A percentile compares a stretch with the other conserved stretches of the same genome.
Conservation (phyloP, 2,113 vertebrate species). For the Cavia aperea region DNA sequence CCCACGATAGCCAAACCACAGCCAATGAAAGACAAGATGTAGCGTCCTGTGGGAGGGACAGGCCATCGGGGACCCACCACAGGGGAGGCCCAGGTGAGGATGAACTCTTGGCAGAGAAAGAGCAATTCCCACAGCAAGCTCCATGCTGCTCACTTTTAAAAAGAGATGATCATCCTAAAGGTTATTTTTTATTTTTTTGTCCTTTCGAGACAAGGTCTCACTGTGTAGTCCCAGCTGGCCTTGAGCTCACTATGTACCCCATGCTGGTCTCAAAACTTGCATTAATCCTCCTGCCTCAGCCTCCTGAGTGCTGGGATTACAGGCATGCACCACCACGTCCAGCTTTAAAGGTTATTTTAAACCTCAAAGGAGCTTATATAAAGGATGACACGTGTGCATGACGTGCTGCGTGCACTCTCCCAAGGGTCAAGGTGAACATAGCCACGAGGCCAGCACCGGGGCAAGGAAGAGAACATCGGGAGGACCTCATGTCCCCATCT, state of each 20-base stretch:
- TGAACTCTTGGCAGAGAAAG: too few species aligned
- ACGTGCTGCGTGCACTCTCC: not conserved
- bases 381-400: not conserved
- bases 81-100: not conserved
- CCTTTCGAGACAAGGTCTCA: not conserved
- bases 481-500: not conserved
- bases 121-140: not conserved
- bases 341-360: not conserved
- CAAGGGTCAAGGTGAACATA: not conserved
- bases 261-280: not conserved
- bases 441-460: not conserved
- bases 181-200: not conserved
- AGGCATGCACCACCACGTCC: not conserved
- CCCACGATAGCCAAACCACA: slow-evolving; percentile 86
- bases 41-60: slow-evolving; percentile 78
- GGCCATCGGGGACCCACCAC: not conserved
- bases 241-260: not conserved
- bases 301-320: not conserved
- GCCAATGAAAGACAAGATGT: slow-evolving; percentile 87
- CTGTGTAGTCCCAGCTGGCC: not conserved
- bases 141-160: slow-evolving; percentile 11
- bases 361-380: not conserved
- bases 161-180: not conserved
- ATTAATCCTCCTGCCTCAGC: not conserved
- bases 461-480: not conserved